A percentile compares a stretch with the other conserved stretches of the same genome.
These are phyloP conservation scores for Liolophura sinensis DNA, from an alignment of 1,140 invertebrate species.

Conservation along the genomic window DNA sequence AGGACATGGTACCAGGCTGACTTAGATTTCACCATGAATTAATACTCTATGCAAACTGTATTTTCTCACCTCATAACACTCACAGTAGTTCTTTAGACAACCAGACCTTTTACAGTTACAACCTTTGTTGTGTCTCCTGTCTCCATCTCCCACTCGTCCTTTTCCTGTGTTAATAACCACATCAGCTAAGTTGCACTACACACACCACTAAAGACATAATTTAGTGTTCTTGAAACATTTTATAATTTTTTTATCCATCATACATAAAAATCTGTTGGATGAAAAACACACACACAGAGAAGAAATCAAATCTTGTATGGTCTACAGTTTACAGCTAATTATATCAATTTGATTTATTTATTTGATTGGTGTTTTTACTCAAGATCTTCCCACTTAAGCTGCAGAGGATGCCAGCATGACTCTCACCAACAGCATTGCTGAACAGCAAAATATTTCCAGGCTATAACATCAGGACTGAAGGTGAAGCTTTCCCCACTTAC, in stretches of 20 bases:
- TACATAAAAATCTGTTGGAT: neutral
- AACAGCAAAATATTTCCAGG: too few relatives aligned
- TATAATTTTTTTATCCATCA: neutral
- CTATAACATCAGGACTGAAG: too few relatives aligned
- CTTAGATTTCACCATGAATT: too few relatives aligned
- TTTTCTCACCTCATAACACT: slow-evolving; percentile 91
- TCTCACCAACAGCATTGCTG: too few relatives aligned
- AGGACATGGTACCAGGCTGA: too few relatives aligned
- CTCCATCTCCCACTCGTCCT: slow-evolving; percentile 47
- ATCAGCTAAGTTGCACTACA: too few relatives aligned
- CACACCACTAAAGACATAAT: too few relatives aligned
- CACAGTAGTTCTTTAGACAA: slow-evolving; percentile 99
- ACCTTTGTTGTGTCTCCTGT: slow-evolving; percentile 90
- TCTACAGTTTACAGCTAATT: neutral
- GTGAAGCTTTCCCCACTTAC: neutral
- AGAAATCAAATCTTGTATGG: neutral
- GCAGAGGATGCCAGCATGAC: too few relatives aligned
- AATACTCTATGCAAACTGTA: neutral
- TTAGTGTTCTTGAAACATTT: too few relatives aligned
- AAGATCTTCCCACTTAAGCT: too few relatives aligned
- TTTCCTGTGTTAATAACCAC: slow-evolving; percentile 29
- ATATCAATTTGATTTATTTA: neutral
- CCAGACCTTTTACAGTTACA: slow-evolving; percentile 99
- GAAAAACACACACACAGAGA: neutral
- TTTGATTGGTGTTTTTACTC: too few relatives aligned